phyloP scores from a whole-genome alignment of 37 sponge, comb jelly and placozoan species.

The Dysidea cf. avara region DNA sequence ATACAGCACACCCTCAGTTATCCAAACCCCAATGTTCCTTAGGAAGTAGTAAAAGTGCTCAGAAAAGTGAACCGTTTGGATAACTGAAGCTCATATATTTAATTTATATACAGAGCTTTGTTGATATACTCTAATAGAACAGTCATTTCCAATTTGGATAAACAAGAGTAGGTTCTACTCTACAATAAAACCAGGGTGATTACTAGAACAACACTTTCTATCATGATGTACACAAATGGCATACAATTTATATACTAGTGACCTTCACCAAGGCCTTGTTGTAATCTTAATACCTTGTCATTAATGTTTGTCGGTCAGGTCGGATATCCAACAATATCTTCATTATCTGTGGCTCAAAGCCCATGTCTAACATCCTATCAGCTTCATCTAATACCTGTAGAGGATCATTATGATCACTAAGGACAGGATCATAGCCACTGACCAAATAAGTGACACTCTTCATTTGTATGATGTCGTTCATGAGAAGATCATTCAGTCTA shows the following conservation, averaged over 20 bases:
- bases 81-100: no score
- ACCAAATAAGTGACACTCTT: conserved; percentile 86
- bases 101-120: no score
- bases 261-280: no score
- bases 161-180: no score
- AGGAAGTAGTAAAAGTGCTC: no score
- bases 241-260: not conserved
- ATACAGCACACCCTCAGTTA: no score
- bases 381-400: conserved; percentile 93
- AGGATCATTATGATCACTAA: not conserved
- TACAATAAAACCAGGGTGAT: no score
- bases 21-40: no score
- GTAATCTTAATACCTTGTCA: conserved; percentile 77
- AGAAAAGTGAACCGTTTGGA: no score
- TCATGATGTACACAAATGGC: not conserved
- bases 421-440: not conserved
- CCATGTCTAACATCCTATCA: conserved; percentile 98
- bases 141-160: no score
- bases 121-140: no score
- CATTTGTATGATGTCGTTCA: conserved; percentile 67
- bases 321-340: conserved; percentile 91
- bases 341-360: conserved; percentile 97
- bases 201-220: not conserved
- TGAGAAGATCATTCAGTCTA: conserved; percentile 87
- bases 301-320: conserved; percentile 94